These are phyloP conservation scores for Cheirogaleus medius DNA, from an alignment of 2,113 vertebrate genomes.

Conservation along the genomic window DNA sequence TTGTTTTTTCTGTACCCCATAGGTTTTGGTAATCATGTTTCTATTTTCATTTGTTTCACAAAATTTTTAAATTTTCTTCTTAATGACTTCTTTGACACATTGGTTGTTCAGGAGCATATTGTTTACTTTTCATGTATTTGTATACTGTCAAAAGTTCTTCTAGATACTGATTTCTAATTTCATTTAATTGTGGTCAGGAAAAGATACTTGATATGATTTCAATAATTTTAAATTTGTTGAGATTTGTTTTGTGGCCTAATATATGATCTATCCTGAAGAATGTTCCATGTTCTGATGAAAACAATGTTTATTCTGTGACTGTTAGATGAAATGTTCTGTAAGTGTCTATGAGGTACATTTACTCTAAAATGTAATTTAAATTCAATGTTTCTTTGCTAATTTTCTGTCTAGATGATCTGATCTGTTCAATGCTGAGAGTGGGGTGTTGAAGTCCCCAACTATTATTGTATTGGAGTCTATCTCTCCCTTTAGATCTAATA, in stretches of 20 bases:
- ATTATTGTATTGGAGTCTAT: too few species aligned
- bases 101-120: not conserved
- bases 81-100: not conserved
- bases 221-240: too few species aligned
- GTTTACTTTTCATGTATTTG: not conserved
- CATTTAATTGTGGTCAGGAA: not conserved
- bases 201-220: not conserved
- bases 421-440: not conserved
- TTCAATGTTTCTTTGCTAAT: not conserved
- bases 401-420: not conserved
- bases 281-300: not conserved
- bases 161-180: not conserved
- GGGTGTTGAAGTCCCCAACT: not conserved
- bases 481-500: too few species aligned
- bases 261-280: not conserved
- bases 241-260: not conserved
- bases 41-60: not conserved
- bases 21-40: not conserved
- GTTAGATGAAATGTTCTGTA: not conserved
- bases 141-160: not conserved
- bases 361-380: not conserved
- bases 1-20: not conserved
- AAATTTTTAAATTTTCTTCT: not conserved
- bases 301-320: not conserved
- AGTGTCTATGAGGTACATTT: not conserved